A percentile compares a stretch with the other conserved stretches of the same genome.
Conservation (phyloP, 2,113 vertebrate species). For the Ceuthmochares aereus region DNA sequence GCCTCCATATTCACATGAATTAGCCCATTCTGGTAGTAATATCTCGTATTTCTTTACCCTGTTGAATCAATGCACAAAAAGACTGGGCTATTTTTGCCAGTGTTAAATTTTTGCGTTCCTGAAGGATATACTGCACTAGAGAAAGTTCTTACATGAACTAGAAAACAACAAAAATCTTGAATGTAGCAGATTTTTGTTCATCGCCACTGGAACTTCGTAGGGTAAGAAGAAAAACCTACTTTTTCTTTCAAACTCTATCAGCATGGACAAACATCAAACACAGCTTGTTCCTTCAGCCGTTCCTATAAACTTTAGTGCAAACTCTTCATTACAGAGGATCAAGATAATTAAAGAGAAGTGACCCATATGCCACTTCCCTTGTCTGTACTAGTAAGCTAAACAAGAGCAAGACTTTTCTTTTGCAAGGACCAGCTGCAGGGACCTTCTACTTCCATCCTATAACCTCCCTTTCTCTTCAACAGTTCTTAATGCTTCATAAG, state of each 20-base stretch:
- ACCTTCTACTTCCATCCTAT: neutral
- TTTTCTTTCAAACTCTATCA: neutral
- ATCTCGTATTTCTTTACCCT: neutral
- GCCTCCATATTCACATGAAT: neutral
- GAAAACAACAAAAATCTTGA: neutral
- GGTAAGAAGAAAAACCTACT: neutral
- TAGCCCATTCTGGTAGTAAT: neutral
- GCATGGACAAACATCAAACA: accelerated
- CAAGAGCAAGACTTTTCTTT: neutral
- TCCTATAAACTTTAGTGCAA: neutral
- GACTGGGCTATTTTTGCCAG: accelerated
- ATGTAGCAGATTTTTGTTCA: accelerated
- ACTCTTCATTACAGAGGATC: neutral
- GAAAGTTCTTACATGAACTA: neutral
- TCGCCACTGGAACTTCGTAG: neutral
- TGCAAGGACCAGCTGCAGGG: neutral
- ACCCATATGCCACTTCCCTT: neutral
- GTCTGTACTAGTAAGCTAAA: neutral
- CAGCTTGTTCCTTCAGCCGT: neutral
- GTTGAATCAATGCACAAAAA: neutral
- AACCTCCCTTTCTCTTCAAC: neutral
- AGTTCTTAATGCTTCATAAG: neutral
- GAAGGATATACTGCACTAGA: neutral
- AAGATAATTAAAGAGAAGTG: neutral
- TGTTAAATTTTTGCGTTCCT: neutral